Evolutionary conservation across 1,140 invertebrate species (phyloP), one percentile per base, ranked within the genome.

Genomic region (Oscheius sp.): DNA sequence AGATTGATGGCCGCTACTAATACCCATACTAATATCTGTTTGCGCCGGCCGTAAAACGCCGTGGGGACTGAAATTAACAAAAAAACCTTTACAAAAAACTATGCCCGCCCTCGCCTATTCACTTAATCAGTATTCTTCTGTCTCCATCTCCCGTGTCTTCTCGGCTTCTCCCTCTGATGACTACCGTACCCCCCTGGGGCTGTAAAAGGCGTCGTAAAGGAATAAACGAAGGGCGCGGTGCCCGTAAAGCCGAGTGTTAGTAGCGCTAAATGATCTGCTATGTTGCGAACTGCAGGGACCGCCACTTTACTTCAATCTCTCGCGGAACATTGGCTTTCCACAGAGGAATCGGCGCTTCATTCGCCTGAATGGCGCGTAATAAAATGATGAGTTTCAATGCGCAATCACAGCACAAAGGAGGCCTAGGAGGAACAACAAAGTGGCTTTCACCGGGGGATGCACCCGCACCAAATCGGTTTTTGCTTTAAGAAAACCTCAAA

Each of bases 321-420:
- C 38, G 38, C n/a, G 7, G 7, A n/a, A 7, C n/a, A 10, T 42
- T 42, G 7, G 38, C 7, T 42, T 7, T n/a, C 38, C 38, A 42
- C 38, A 42, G 7, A 42, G n/a, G 38, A 10, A n/a, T 7, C 38
- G 38, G 7, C 38, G 38, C 38, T 42, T 42, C 38, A 42, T 42
- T 7, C 49, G 15, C 28, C 49, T 55, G 49, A 55, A 55, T 55
- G 23, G 49, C 7, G 7, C 49, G 49, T 55, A 55, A 55, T 55
- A 55, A 55, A 55, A 55, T 55, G 49, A 55, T 55, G 49, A 55
- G 49, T 7, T 55, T 55, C 49, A 55, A 55, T 55, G 49, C 49
- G 49, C 49, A 55, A 55, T 55, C 49, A 55, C 49, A 55, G 49
- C 49, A 55, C 49, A 55, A 55, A 55, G 49, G 23, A 7, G n/a